Conservation (phyloP, 2,113 vertebrate species). For the Bambusicola thoracicus region DNA sequence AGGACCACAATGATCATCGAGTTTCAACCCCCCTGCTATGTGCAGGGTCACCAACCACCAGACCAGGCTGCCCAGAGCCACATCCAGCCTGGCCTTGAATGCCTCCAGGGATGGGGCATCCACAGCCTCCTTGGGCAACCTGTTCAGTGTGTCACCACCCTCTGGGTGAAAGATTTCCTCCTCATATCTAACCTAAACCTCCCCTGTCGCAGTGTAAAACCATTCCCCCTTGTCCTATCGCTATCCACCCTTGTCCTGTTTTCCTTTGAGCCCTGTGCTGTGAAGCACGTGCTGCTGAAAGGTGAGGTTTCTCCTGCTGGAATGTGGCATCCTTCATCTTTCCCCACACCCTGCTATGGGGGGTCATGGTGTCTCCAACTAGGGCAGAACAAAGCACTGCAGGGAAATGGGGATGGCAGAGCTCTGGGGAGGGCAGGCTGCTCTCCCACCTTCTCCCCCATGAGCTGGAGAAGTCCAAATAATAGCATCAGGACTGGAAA, state of each 20-base stretch:
- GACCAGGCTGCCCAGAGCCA: too few relatives aligned
- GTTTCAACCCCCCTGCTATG: too few relatives aligned
- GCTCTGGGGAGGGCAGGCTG: neutral
- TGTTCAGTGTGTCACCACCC: too few relatives aligned
- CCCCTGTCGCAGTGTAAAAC: too few relatives aligned
- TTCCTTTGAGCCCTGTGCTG: fast-evolving
- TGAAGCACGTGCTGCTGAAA: neutral
- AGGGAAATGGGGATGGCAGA: neutral
- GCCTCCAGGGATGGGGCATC: too few relatives aligned
- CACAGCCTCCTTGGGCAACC: too few relatives aligned
- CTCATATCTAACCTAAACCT: too few relatives aligned
- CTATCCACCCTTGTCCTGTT: neutral
- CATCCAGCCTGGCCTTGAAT: too few relatives aligned
- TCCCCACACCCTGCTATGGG: neutral
- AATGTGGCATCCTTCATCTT: neutral
- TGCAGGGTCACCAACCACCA: too few relatives aligned
- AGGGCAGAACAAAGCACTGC: neutral
- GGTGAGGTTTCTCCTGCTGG: neutral
- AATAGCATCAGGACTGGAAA: neutral
- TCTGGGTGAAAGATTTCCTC: too few relatives aligned
- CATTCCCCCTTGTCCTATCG: too few relatives aligned
- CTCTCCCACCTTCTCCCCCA: neutral
- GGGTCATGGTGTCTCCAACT: neutral
- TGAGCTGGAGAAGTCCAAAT: neutral
- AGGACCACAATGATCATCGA: too few relatives aligned